Base-by-base conservation (phyloP, 2,797 vertebrate species). In the Gephyroberyx darwinii region DNA sequence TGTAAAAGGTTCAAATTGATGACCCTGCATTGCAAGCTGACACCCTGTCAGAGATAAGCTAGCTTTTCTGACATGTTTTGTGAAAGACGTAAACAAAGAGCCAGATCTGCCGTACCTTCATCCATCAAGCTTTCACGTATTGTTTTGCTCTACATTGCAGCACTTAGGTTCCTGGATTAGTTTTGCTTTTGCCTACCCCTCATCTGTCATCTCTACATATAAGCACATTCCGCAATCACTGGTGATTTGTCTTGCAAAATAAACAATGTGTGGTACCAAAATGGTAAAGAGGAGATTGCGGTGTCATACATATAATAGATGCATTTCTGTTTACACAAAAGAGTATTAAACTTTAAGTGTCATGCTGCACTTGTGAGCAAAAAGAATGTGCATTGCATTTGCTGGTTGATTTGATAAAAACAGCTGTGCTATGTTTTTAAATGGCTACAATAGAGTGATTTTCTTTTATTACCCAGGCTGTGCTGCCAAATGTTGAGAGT, bases 111-210 rank as follows among this genome's bases (percentile, higher is more conserved):
- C 14, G 53, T n/a, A 7, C 43, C 64, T 53, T 80, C 71, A 89
- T 84, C 77, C 81, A 78, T 91, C 81, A 88, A 77, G 20, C 65
- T 75, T 77, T 81, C 71, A 66, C 62, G 56, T 53, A 22, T 81
- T 70, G 71, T 82, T 81, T 72, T 52, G 65, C 30, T 74, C 48
- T 60, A 26, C 19, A 41, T 71, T 62, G 65, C 78, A 69, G 47
- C 19, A 35, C 50, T 63, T 31, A 8, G 26, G 65, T 50, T 64
- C 30, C 43, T 57, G 58, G 61, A 62, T 70, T 62, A 22, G 58
- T 74, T 56, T 77, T 64, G 37, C 72, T 73, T 78, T 60, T 56
- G 77, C 78, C 67, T 75, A 37, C 31, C 52, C 51, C 56, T 52
- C 79, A 78, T 77, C 76, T 66, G 70, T 75, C 78, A 81, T 62